A percentile compares a stretch with the other conserved stretches of the same genome.
Conservation (phyloP, 1,140 invertebrate genomes). For the Bombus waltoni region DNA sequence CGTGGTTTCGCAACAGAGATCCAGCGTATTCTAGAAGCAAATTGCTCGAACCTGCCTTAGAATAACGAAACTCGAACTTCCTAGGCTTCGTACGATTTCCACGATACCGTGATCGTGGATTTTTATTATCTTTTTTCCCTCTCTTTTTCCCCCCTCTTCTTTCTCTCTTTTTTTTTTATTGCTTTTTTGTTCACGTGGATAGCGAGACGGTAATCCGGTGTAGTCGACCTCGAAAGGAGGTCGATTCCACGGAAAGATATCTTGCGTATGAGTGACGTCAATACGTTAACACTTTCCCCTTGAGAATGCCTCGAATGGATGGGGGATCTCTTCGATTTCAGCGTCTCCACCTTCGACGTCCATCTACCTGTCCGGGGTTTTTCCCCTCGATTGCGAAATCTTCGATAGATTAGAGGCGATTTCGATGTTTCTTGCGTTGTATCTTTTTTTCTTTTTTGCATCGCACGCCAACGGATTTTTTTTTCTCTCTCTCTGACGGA, state of each 20-base stretch:
- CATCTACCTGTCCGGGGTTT: neutral
- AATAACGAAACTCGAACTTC: neutral
- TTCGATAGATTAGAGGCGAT: neutral
- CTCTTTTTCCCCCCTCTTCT: too few relatives aligned
- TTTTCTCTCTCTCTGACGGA: neutral
- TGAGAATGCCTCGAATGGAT: slow-evolving; percentile 68
- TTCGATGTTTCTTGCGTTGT: neutral
- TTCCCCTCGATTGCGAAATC: neutral
- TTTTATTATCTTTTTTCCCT: neutral
- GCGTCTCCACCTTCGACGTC: neutral
- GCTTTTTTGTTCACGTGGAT: slow-evolving; percentile 13
- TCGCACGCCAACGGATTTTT: neutral
- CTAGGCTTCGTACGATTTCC: neutral
- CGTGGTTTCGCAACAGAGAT: slow-evolving; percentile 17
- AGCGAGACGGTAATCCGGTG: slow-evolving; percentile 57
- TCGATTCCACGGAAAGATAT: slow-evolving; percentile 73
- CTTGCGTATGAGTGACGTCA: slow-evolving; percentile 74
- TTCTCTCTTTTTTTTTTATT: neutral
- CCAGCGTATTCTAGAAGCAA: neutral
- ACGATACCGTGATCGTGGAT: neutral
- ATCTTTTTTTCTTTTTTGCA: neutral
- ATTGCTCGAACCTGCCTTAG: neutral
- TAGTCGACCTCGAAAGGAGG: slow-evolving; percentile 74
- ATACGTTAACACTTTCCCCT: slow-evolving; percentile 76
- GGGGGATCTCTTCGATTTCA: slow-evolving; percentile 51